Percentiles rank a stretch among this genome's conserved stretches.
Evolutionary conservation across 2,113 vertebrate genomes (phyloP).

Genomic region (Triplophysa dalaica): DNA sequence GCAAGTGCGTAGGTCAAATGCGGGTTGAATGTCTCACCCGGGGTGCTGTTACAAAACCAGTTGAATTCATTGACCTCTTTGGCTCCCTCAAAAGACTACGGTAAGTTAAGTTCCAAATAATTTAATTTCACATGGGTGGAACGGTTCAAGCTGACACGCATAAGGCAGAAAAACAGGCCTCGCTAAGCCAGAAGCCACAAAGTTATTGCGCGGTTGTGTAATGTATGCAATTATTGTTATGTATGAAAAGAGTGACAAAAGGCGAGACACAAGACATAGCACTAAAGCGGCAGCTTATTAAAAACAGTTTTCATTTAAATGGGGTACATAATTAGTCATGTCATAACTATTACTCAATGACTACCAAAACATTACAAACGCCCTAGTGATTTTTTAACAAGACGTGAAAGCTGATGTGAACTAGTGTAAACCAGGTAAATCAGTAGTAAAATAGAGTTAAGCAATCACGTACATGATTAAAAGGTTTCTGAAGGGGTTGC

Average conservation of each 20-base stretch:
- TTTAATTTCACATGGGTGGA: conserved; percentile 1
- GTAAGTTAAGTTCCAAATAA: not conserved
- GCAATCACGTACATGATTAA: no score
- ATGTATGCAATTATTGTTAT: not conserved
- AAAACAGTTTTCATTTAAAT: not conserved
- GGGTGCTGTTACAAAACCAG: not conserved
- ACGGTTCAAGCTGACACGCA: not conserved
- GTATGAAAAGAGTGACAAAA: not conserved
- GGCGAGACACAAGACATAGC: not conserved
- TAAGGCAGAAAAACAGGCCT: not conserved
- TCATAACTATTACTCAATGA: not conserved
- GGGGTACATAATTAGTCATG: not conserved
- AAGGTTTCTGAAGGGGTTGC: no score
- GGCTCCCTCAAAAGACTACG: not conserved
- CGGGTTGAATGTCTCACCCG: conserved; percentile 10
- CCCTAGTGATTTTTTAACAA: not conserved
- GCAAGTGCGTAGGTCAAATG: not conserved
- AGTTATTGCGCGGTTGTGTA: conserved; percentile 4
- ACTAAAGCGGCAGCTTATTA: not conserved
- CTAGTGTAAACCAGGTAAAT: no score
- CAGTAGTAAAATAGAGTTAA: not conserved
- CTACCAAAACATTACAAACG: not conserved
- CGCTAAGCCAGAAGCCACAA: not conserved
- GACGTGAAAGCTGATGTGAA: no score
- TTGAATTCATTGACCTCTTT: not conserved